Evolutionary conservation across 2,888 invertebrate species (phyloP).

Genomic region (Oscheius sp.): DNA sequence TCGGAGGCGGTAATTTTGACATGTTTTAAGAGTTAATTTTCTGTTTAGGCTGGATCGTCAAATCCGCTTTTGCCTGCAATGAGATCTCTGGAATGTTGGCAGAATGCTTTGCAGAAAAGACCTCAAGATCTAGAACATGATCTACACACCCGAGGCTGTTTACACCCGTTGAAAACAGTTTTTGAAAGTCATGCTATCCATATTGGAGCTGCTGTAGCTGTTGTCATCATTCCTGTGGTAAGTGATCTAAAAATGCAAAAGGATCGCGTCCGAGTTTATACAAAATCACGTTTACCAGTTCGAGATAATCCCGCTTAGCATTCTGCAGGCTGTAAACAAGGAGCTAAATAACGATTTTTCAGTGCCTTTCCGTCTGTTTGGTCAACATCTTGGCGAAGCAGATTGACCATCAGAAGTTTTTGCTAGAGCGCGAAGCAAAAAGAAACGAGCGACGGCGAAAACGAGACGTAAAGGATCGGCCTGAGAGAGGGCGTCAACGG

Average conservation of each 20-base stretch:
- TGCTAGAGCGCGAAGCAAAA: constrained; percentile 70
- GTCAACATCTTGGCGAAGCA: constrained; percentile 72
- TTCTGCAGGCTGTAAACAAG: background rate
- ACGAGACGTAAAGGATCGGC: constrained; percentile 42
- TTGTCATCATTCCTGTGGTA: constrained; percentile 72
- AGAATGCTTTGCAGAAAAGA: constrained; percentile 71
- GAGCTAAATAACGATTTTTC: constrained; percentile 35
- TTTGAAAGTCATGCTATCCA: constrained; percentile 73
- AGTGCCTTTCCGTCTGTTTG: constrained; percentile 71
- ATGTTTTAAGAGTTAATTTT: background rate
- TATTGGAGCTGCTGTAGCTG: constrained; percentile 70
- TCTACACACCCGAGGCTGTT: constrained; percentile 69
- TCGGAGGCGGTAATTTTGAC: constrained; percentile 57
- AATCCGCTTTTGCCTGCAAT: constrained; percentile 70
- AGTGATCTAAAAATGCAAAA: constrained; percentile 40
- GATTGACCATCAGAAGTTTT: constrained; percentile 72
- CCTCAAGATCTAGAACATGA: constrained; percentile 67
- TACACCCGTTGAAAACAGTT: constrained; percentile 65
- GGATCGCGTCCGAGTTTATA: background rate
- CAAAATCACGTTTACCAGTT: background rate
- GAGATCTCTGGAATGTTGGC: constrained; percentile 72
- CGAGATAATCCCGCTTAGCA: background rate
- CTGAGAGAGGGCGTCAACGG: constrained; percentile 42
- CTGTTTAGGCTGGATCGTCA: constrained; percentile 62
- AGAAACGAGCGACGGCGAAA: constrained; percentile 65